phyloP scores from a whole-genome alignment of 2,888 invertebrate species.

The Piscicola geometra region DNA sequence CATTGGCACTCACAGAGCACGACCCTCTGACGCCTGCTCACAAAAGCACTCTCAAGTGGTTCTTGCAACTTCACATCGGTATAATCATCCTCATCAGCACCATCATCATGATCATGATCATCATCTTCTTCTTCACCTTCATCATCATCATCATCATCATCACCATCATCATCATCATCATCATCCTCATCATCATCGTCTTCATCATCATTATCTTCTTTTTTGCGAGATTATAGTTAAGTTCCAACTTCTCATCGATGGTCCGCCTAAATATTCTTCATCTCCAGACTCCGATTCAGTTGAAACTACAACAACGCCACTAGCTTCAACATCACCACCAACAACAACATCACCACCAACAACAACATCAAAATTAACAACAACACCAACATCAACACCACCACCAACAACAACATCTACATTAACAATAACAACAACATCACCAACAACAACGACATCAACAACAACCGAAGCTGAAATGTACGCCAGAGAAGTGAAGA shows the following conservation, averaged over 20 bases:
- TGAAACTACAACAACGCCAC: conserved; percentile 6
- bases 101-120: conserved; percentile 30
- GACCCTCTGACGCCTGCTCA: too few relatives aligned
- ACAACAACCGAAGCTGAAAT: background rate
- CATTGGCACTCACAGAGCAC: too few relatives aligned
- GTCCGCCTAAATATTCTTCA: too few relatives aligned
- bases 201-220: conserved; percentile 29
- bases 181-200: conserved; percentile 25
- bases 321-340: conserved; percentile 17
- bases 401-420: conserved; percentile 3
- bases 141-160: conserved; percentile 30
- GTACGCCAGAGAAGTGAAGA: background rate
- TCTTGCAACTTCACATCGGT: too few relatives aligned
- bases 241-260: too few relatives aligned
- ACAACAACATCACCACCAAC: conserved; percentile 13
- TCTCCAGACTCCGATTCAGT: background rate
- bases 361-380: conserved; percentile 11
- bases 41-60: too few relatives aligned
- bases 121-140: conserved; percentile 27
- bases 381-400: too few relatives aligned
- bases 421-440: conserved; percentile 1
- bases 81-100: conserved; percentile 1
- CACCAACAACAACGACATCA: background rate
- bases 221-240: too few relatives aligned
- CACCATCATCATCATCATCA: conserved; percentile 15